phyloP scores from a whole-genome alignment of 2,888 invertebrate species.

The Barypeithes pellucidus region DNA sequence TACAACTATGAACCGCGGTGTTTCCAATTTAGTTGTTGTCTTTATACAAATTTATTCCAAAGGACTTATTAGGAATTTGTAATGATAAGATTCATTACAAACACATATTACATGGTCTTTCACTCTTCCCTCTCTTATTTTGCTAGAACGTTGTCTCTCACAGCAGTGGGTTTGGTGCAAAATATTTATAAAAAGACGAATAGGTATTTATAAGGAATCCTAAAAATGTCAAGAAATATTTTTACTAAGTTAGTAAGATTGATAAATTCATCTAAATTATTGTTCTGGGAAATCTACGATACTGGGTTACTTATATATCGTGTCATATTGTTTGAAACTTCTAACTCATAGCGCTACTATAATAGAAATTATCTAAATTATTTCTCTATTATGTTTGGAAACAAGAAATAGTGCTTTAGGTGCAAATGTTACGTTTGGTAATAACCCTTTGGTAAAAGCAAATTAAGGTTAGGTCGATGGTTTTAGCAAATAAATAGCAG shows the following conservation, averaged over 20 bases:
- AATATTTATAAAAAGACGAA: too few relatives aligned
- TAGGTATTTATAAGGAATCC: too few relatives aligned
- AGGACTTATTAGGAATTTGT: too few relatives aligned
- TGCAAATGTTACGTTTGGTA: not conserved
- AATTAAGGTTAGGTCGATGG: not conserved
- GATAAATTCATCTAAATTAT: not conserved
- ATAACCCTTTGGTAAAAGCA: not conserved
- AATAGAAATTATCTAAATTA: not conserved
- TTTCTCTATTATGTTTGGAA: not conserved
- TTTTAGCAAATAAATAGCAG: too few relatives aligned
- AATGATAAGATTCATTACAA: too few relatives aligned
- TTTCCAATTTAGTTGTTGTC: too few relatives aligned
- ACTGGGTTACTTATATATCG: not conserved
- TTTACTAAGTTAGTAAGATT: not conserved
- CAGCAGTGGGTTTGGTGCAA: too few relatives aligned
- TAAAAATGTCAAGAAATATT: not conserved
- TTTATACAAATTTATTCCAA: too few relatives aligned
- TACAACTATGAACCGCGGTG: too few relatives aligned
- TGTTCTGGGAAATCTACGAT: not conserved
- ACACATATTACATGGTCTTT: too few relatives aligned
- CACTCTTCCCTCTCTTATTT: too few relatives aligned
- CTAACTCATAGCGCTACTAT: not conserved
- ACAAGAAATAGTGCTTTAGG: not conserved
- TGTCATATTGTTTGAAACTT: not conserved
- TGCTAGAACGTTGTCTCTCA: too few relatives aligned